Evolutionary conservation across 1,140 invertebrate genomes (phyloP).

Genomic region (Ectropis grisescens): DNA sequence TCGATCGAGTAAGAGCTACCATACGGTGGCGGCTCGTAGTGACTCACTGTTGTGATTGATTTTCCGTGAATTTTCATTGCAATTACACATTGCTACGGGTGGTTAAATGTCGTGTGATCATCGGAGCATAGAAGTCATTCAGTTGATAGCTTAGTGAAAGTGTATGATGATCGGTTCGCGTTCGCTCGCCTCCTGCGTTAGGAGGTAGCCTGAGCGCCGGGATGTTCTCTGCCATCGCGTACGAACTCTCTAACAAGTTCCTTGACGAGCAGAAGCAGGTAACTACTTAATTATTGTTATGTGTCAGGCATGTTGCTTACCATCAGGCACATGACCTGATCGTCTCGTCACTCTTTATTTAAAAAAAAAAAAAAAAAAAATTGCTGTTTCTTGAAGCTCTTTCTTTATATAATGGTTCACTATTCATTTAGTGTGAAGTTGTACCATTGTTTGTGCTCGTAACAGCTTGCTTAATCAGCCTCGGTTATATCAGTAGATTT

Average conservation of each 20-base stretch:
- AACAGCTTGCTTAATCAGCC: no score
- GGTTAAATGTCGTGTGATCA: neutral
- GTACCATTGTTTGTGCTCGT: no score
- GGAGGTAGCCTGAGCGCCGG: conserved; percentile 27
- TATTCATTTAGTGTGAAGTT: no score
- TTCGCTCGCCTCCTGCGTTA: conserved; percentile 15
- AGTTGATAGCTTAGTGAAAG: neutral
- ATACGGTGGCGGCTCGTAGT: conserved; percentile 11
- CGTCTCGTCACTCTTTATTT: no score
- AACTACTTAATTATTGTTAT: neutral
- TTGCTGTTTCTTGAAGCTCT: no score
- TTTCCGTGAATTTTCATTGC: conserved; percentile 16
- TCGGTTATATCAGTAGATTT: no score
- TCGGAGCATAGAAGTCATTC: neutral
- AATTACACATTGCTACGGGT: conserved; percentile 1
- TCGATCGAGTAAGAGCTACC: neutral
- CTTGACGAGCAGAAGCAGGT: conserved; percentile 54
- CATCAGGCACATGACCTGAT: no score
- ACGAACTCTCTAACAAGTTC: conserved; percentile 52
- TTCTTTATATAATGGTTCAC: no score
- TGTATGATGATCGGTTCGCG: conserved; percentile 22
- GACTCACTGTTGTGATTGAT: conserved; percentile 25
- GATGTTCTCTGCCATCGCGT: conserved; percentile 57
- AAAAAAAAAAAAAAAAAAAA: no score
- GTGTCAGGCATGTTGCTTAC: no score